Evolutionary conservation across 2,888 invertebrate species (phyloP).

Genomic region (Drosophila incognita): DNA sequence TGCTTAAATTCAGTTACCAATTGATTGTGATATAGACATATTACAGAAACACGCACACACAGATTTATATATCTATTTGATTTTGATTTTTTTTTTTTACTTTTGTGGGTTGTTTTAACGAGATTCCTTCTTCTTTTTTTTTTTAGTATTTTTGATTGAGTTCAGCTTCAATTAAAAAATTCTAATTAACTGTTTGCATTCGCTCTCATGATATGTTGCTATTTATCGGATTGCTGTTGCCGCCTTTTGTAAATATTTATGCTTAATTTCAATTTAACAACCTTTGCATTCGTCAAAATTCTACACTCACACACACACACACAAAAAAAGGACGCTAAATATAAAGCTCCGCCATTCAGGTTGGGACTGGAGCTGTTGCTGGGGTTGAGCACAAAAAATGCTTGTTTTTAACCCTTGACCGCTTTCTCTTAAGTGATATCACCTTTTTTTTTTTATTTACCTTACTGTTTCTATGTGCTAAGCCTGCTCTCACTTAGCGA

Average conservation of each 20-base stretch:
- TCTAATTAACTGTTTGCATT: constrained; percentile 57
- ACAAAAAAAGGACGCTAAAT: constrained; percentile 51
- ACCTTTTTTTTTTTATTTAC: constrained; percentile 43
- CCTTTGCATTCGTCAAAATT: constrained; percentile 52
- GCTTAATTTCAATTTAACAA: constrained; percentile 73
- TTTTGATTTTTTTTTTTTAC: constrained; percentile 15
- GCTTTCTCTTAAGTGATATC: constrained; percentile 49
- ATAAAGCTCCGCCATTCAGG: constrained; percentile 28
- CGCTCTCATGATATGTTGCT: constrained; percentile 72
- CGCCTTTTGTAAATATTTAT: constrained; percentile 76
- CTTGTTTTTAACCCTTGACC: constrained; percentile 50
- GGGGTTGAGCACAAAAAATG: constrained; percentile 48
- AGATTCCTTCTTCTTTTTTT: constrained; percentile 2
- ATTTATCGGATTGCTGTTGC: constrained; percentile 56
- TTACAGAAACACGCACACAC: constrained; percentile 27
- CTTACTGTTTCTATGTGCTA: constrained; percentile 18
- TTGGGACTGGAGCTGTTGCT: constrained; percentile 1
- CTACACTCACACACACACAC: constrained; percentile 15
- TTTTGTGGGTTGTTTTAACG: constrained; percentile 16
- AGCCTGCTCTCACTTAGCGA: constrained; percentile 11
- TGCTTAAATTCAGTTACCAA: constrained; percentile 42
- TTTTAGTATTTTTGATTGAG: constrained; percentile 5
- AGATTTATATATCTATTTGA: constrained; percentile 27
- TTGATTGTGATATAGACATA: constrained; percentile 50
- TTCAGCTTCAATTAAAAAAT: constrained; percentile 52